phyloP scores from a whole-genome alignment of 2,888 invertebrate species.

The Creontiades dilutus region DNA sequence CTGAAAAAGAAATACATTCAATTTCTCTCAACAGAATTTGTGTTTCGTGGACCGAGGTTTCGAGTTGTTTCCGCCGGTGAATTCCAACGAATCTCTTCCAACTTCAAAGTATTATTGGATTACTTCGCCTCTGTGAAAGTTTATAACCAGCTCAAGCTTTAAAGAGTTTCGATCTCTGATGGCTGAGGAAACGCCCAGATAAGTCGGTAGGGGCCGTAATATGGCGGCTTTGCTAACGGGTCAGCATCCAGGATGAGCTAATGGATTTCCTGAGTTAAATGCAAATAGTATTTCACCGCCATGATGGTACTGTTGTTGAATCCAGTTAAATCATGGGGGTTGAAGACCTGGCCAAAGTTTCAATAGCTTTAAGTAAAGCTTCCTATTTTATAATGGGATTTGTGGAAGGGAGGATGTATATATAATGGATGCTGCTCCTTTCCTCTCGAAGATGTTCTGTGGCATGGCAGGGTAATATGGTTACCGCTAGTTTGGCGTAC shows the following conservation, averaged over 20 bases:
- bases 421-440: background rate
- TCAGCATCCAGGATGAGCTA: constrained; percentile 54
- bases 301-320: constrained; percentile 57
- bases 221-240: constrained; percentile 52
- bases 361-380: constrained; percentile 52
- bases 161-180: constrained; percentile 54
- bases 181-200: constrained; percentile 11
- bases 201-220: constrained; percentile 31
- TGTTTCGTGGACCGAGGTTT: constrained; percentile 22
- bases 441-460: background rate
- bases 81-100: constrained; percentile 17
- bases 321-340: constrained; percentile 30
- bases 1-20: constrained; percentile 1
- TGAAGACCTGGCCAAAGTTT: constrained; percentile 48
- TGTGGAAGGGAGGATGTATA: background rate
- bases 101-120: constrained; percentile 55
- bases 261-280: constrained; percentile 57
- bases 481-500: background rate
- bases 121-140: constrained; percentile 40
- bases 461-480: background rate
- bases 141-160: constrained; percentile 50
- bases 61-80: constrained; percentile 13
- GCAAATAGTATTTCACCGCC: constrained; percentile 60
- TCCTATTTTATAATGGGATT: constrained; percentile 54
- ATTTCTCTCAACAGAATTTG: constrained; percentile 13